Percentiles rank a stretch among this genome's conserved stretches.
These are phyloP conservation scores for Rhinichthys osculus DNA, from an alignment of 2,797 vertebrate species.

Conservation along the genomic window DNA sequence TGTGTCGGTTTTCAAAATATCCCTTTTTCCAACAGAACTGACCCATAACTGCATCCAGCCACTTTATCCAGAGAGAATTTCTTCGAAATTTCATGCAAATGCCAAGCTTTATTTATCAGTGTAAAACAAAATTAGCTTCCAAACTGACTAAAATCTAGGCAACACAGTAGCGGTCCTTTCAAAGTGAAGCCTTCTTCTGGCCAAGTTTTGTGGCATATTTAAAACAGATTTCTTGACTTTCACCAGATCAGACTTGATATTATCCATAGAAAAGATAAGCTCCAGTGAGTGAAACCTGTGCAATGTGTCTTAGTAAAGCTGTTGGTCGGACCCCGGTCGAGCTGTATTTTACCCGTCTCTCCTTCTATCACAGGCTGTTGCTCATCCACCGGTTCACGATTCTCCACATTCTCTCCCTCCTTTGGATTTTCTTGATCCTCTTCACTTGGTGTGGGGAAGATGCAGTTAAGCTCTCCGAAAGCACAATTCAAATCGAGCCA, in stretches of 20 bases:
- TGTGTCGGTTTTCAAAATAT: background rate
- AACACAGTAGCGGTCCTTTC: background rate
- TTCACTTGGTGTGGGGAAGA: constrained; percentile 66
- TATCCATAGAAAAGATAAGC: constrained; percentile 34
- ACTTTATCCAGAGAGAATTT: background rate
- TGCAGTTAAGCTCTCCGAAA: constrained; percentile 63
- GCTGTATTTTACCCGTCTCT: constrained; percentile 39
- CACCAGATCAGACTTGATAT: constrained; percentile 13
- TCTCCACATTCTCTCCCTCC: constrained; percentile 34
- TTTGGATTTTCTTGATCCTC: background rate
- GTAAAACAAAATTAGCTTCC: background rate
- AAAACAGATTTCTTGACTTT: background rate
- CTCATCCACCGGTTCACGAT: background rate
- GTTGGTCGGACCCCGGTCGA: constrained; percentile 25
- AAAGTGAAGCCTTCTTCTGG: constrained; percentile 9
- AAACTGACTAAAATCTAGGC: background rate
- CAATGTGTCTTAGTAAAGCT: background rate
- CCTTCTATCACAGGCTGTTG: constrained; percentile 33
- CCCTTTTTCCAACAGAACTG: background rate
- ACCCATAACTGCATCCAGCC: background rate
- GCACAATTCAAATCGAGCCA: constrained; percentile 73
- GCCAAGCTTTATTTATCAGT: background rate
- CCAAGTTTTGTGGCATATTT: constrained; percentile 1
- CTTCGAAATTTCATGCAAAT: background rate
- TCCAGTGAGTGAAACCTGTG: constrained; percentile 32